Percentiles rank a stretch among this genome's conserved stretches.
Evolutionary conservation across 2,113 vertebrate species (phyloP).

Genomic region (Oreochromis aureus): DNA sequence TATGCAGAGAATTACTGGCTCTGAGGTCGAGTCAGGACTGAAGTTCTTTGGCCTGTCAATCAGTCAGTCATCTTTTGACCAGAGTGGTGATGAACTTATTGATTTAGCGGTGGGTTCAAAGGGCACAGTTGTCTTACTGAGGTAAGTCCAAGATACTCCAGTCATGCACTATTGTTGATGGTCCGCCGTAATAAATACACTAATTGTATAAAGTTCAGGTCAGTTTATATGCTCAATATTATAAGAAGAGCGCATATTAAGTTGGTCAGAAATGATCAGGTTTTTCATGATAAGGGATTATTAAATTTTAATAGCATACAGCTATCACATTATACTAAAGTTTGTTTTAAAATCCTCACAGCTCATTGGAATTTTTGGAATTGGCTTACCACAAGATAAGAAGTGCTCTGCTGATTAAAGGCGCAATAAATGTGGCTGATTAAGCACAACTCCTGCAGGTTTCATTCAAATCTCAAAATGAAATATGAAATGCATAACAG

Average conservation of each 20-base stretch:
- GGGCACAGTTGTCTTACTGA: neutral
- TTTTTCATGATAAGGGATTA: neutral
- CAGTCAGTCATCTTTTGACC: neutral
- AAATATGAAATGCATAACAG: neutral
- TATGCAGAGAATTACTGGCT: neutral
- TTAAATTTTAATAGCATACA: neutral
- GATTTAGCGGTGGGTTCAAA: neutral
- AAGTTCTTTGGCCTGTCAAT: neutral
- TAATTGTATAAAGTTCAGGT: neutral
- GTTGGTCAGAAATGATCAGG: neutral
- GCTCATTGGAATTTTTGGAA: neutral
- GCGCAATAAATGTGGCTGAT: neutral
- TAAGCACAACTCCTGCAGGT: neutral
- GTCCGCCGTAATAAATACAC: neutral
- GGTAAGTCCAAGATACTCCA: neutral
- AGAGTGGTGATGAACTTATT: neutral
- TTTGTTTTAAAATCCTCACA: neutral
- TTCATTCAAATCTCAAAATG: neutral
- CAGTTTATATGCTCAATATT: neutral
- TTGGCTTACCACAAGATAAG: neutral
- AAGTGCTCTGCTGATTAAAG: neutral
- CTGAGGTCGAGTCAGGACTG: neutral
- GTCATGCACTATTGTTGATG: neutral
- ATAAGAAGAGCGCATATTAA: neutral
- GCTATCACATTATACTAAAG: neutral